These are phyloP conservation scores for Dione juno DNA, from an alignment of 2,888 invertebrate species.

Conservation along the genomic window DNA sequence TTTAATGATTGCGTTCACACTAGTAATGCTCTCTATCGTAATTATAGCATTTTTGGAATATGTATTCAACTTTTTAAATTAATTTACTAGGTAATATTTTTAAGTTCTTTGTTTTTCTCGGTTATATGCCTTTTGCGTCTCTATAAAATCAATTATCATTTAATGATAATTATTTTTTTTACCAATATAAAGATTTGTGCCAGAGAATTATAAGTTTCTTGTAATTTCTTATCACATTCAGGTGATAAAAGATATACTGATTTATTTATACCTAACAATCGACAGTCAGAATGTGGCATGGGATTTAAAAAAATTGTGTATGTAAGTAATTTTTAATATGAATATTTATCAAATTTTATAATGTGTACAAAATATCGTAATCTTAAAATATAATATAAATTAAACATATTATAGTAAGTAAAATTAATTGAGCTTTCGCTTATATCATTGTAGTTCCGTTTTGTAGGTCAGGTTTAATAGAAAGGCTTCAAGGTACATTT, in stretches of 20 bases:
- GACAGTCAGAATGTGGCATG: no score
- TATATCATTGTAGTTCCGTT: constrained; percentile 41
- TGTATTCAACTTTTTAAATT: neutral
- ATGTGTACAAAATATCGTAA: neutral
- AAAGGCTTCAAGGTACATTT: constrained; percentile 48
- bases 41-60: constrained; percentile 6
- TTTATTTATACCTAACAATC: no score
- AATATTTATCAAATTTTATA: neutral
- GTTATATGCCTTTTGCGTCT: neutral
- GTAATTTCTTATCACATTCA: no score
- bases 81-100: neutral
- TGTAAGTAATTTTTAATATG: no score
- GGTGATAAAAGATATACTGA: no score
- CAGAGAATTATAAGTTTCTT: no score
- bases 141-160: no score
- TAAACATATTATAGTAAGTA: neutral
- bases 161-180: no score
- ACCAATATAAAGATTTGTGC: no score
- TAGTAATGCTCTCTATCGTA: constrained; percentile 14
- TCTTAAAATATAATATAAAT: neutral
- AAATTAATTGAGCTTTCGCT: neutral
- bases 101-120: neutral
- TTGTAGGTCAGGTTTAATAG: constrained; percentile 57
- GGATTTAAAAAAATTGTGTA: no score
- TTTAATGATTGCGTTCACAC: constrained; percentile 50